A percentile compares a stretch with the other conserved stretches of the same genome.
Evolutionary conservation across 1,140 invertebrate genomes (phyloP).

Genomic region (Drosophila grimshawi): DNA sequence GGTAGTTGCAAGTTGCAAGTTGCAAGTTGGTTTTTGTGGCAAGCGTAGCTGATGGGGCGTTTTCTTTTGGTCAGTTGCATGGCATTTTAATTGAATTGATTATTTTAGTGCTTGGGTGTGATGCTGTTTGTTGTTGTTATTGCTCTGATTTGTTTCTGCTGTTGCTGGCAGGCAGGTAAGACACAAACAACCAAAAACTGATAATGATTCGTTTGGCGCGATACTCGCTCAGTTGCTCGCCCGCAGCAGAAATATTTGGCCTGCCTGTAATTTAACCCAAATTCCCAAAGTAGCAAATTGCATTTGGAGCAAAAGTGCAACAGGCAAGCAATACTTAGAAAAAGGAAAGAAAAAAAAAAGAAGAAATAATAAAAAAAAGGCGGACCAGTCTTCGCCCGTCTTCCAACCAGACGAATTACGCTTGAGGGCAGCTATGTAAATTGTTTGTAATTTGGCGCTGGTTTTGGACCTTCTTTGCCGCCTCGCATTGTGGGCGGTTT

Average conservation of each 20-base stretch:
- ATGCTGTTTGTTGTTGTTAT: conserved; percentile 62
- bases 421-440: conserved; percentile 66
- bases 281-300: conserved; percentile 73
- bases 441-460: conserved; percentile 77
- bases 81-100: conserved; percentile 83
- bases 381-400: conserved; percentile 5
- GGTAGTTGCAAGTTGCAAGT: conserved; percentile 19
- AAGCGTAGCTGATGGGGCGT: conserved; percentile 44
- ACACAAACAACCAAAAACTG: conserved; percentile 31
- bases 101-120: conserved; percentile 77
- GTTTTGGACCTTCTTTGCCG: conserved; percentile 59
- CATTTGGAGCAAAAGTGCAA: conserved; percentile 79
- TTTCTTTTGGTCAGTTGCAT: conserved; percentile 70
- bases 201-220: conserved; percentile 63
- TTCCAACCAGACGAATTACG: conserved; percentile 52
- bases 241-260: conserved; percentile 72
- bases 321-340: conserved; percentile 37
- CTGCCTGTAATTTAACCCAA: conserved; percentile 81
- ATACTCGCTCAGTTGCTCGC: conserved; percentile 21
- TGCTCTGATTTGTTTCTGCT: background rate
- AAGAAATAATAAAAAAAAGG: conserved; percentile 6
- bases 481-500: conserved; percentile 54
- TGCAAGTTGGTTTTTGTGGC: conserved; percentile 21
- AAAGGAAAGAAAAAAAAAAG: no score
- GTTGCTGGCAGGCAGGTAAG: conserved; percentile 8